These are phyloP conservation scores for Hippocampus abdominalis DNA, from an alignment of 2,113 vertebrate species.

Conservation along the genomic window DNA sequence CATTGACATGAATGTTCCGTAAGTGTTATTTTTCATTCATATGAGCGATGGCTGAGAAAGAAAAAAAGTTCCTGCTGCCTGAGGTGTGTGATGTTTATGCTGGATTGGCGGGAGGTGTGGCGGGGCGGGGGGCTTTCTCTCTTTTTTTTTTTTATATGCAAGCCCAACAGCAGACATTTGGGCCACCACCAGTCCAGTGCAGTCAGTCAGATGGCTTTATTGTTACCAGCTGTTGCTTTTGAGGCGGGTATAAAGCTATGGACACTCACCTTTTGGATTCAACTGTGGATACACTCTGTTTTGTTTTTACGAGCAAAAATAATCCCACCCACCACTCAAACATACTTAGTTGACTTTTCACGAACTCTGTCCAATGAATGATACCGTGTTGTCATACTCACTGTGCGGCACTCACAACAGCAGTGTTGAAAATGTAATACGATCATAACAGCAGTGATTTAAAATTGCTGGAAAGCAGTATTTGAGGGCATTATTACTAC, in stretches of 20 bases:
- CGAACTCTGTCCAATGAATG: neutral
- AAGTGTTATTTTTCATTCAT: constrained; percentile 47
- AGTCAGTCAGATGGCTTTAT: constrained; percentile 71
- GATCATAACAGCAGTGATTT: neutral
- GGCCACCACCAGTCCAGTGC: constrained; percentile 62
- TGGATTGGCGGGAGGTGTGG: constrained; percentile 52
- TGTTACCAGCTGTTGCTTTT: constrained; percentile 75
- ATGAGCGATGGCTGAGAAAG: constrained; percentile 42
- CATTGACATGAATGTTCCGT: constrained; percentile 45
- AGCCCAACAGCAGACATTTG: constrained; percentile 72
- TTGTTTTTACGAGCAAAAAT: constrained; percentile 57
- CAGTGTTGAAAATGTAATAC: neutral
- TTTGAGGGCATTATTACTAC: neutral
- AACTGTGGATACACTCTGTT: constrained; percentile 55
- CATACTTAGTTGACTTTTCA: neutral
- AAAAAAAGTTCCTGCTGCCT: constrained; percentile 28
- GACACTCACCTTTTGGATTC: constrained; percentile 61
- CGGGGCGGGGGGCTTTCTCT: constrained; percentile 42
- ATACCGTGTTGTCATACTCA: neutral
- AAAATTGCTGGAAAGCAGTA: neutral
- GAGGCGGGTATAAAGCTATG: constrained; percentile 23
- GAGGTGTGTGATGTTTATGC: constrained; percentile 71
- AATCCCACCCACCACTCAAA: constrained; percentile 49
- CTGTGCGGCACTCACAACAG: neutral
- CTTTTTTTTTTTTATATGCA: constrained; percentile 39